phyloP scores from a whole-genome alignment of 1,140 invertebrate species.

The Drosophila obscura region DNA sequence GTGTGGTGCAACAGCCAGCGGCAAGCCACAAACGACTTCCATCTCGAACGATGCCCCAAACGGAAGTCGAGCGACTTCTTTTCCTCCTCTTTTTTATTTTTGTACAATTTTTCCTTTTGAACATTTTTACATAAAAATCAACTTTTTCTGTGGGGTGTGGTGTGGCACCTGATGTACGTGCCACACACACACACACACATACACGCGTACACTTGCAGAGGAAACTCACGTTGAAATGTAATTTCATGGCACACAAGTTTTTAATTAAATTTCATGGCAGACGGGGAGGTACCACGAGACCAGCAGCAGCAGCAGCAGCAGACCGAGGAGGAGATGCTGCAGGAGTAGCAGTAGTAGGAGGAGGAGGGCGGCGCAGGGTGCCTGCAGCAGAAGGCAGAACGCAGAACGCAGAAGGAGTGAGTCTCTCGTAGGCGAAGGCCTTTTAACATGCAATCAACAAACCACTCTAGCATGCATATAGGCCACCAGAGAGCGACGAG shows the following conservation, averaged over 20 bases:
- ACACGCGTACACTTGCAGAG: constrained; percentile 29
- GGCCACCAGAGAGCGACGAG: constrained; percentile 33
- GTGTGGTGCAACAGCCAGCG: constrained; percentile 18
- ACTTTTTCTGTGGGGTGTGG: constrained; percentile 43
- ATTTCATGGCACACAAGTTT: constrained; percentile 83
- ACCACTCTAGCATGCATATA: constrained; percentile 79
- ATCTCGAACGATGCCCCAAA: constrained; percentile 52
- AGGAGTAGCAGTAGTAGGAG: constrained; percentile 17
- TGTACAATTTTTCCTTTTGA: constrained; percentile 31
- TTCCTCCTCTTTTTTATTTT: constrained; percentile 14
- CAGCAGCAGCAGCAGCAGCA: constrained; percentile 30
- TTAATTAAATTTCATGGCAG: constrained; percentile 82
- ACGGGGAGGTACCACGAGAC: constrained; percentile 29
- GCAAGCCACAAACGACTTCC: constrained; percentile 28
- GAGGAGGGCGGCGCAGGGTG: neutral
- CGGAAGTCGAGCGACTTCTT: constrained; percentile 56
- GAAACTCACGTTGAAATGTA: constrained; percentile 78
- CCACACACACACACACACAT: constrained; percentile 17
- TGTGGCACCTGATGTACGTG: constrained; percentile 6
- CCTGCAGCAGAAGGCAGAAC: no score
- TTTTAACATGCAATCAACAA: constrained; percentile 82
- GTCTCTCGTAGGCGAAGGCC: constrained; percentile 49
- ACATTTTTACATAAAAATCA: constrained; percentile 66
- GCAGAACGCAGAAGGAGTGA: constrained; percentile 1
- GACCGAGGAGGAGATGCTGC: constrained; percentile 10